A percentile compares a stretch with the other conserved stretches of the same genome.
These are phyloP conservation scores for Temnothorax ravouxi DNA, from an alignment of 2,888 invertebrate genomes.

Conservation along the genomic window DNA sequence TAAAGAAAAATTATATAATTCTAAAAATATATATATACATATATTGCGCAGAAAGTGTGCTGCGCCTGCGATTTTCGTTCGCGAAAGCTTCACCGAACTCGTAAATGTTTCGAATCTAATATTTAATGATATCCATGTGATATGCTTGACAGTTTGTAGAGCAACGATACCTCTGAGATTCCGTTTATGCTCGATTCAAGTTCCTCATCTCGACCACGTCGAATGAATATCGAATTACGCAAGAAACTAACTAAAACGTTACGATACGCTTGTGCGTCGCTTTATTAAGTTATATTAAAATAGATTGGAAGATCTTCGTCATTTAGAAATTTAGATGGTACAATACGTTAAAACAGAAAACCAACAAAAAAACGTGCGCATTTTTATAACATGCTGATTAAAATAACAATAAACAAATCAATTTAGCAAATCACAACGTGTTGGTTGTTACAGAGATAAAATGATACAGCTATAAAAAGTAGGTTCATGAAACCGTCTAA, in stretches of 20 bases:
- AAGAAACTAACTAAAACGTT: slow-evolving; percentile 14
- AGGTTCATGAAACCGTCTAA: too few relatives aligned
- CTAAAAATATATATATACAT: too few relatives aligned
- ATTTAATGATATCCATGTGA: slow-evolving; percentile 30
- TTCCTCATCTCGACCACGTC: slow-evolving; percentile 1
- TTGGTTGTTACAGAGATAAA: too few relatives aligned
- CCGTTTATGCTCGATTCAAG: slow-evolving; percentile 34
- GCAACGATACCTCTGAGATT: slow-evolving; percentile 40
- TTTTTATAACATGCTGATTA: neutral
- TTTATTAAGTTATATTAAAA: slow-evolving; percentile 36
- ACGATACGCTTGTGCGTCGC: neutral
- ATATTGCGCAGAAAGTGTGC: neutral
- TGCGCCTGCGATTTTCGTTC: neutral
- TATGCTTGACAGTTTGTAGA: slow-evolving; percentile 38
- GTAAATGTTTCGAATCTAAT: slow-evolving; percentile 16
- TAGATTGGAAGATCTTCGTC: neutral
- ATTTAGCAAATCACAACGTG: neutral
- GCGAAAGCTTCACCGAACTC: neutral
- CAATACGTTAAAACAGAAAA: neutral
- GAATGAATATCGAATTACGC: slow-evolving; percentile 42
- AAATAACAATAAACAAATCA: neutral
- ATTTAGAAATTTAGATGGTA: neutral
- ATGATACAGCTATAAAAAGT: too few relatives aligned
- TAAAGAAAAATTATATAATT: too few relatives aligned
- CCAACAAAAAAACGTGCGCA: neutral